Percentiles rank a stretch among this genome's conserved stretches.
Evolutionary conservation across 2,113 vertebrate genomes (phyloP).

Genomic region (Saccopteryx leptura): DNA sequence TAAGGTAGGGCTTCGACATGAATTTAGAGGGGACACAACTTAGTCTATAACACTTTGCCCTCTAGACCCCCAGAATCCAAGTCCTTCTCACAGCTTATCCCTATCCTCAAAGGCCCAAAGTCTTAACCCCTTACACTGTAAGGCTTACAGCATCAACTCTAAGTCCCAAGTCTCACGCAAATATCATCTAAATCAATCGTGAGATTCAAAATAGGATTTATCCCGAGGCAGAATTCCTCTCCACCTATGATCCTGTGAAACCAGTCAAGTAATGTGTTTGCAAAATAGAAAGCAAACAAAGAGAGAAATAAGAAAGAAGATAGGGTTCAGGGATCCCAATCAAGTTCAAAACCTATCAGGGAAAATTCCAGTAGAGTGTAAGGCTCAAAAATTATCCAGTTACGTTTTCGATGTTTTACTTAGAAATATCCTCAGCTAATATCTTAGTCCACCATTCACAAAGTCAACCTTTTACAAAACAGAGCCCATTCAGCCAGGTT

Average conservation of each 20-base stretch:
- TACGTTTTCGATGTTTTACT: neutral
- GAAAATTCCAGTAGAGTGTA: neutral
- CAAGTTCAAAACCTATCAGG: neutral
- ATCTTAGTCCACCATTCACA: neutral
- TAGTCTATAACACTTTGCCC: neutral
- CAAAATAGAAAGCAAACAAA: neutral
- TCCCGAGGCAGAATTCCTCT: neutral
- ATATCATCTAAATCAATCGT: neutral
- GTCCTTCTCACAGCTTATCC: neutral
- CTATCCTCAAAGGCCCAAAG: neutral
- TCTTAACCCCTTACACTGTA: neutral
- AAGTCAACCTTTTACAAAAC: neutral
- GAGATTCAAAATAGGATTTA: neutral
- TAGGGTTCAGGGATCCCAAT: neutral
- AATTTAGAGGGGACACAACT: neutral
- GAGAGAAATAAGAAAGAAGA: neutral
- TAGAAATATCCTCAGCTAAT: conserved; percentile 2
- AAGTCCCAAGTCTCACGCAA: neutral
- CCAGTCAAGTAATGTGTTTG: neutral
- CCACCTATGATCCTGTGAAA: neutral
- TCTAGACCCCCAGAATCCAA: neutral
- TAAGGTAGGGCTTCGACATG: neutral
- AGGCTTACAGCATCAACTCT: neutral
- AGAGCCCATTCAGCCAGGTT: neutral
- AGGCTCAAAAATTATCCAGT: neutral